Percentiles rank a stretch among this genome's conserved stretches.
phyloP scores from a whole-genome alignment of 2,888 invertebrate genomes.

The Acrobasis suavella region DNA sequence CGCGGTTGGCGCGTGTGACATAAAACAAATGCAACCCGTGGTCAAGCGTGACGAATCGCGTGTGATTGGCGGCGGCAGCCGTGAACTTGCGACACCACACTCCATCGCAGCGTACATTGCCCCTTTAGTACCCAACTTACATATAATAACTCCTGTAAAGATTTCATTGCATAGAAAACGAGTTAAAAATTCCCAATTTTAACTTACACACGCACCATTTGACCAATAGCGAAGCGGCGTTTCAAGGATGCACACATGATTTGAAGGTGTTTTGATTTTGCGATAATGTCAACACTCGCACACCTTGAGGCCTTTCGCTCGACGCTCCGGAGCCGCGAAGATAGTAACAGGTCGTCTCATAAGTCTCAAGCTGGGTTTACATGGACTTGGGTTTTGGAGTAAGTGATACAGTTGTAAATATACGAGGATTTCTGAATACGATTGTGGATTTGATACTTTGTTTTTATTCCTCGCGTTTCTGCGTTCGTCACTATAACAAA shows the following conservation, averaged over 20 bases:
- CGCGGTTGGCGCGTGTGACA: constrained; percentile 13
- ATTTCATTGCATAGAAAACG: not conserved
- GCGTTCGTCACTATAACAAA: too few species aligned
- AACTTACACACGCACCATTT: not conserved
- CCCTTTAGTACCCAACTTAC: not conserved
- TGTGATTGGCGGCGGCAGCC: constrained; percentile 9
- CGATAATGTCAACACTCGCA: constrained; percentile 13
- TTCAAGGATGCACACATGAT: constrained; percentile 11
- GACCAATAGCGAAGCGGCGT: constrained; percentile 7
- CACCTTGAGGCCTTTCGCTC: constrained; percentile 1
- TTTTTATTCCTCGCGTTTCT: too few species aligned
- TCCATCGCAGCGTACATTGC: constrained; percentile 12
- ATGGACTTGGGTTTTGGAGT: not conserved
- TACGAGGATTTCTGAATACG: too few species aligned
- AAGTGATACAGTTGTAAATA: not conserved
- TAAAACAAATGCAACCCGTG: constrained; percentile 10
- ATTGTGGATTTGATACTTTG: too few species aligned
- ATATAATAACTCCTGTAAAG: not conserved
- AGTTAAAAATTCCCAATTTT: not conserved
- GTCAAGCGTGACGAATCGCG: constrained; percentile 17
- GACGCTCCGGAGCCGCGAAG: not conserved
- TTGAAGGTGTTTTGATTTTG: constrained; percentile 6
- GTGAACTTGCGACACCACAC: constrained; percentile 7
- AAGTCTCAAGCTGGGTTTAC: constrained; percentile 1
- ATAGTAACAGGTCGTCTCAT: constrained; percentile 6